Base-by-base conservation (phyloP, 2,888 invertebrate species). In the Acrocera orbiculus region DNA sequence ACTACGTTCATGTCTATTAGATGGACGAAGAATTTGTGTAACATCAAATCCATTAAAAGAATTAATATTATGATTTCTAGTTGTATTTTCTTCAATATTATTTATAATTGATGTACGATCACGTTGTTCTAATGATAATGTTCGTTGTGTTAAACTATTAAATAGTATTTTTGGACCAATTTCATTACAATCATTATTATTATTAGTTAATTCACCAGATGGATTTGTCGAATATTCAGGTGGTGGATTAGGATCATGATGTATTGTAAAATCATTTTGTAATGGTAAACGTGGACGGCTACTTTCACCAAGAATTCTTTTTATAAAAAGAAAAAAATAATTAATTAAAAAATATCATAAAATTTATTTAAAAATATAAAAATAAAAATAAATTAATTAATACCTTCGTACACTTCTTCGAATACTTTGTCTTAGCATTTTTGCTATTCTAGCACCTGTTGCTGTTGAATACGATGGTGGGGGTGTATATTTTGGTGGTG, bases 401-500 rank as follows among this genome's bases (percentile, higher is more conserved):
- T 40, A 58, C 58, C 83, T 68, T 38, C 86, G 61, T 30, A 85
- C 76, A 55, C 85, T 85, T 34, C 83, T 64, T 20, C 85, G 60
- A 30, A 86, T 69, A 44, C 83, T 83, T 49, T 80, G 76, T 1
- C 85, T 66, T 17, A 79, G 50, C 47, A 78, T 63, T 51, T 77
- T 78, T 5, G 78, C 77, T 37, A 86, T 67, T 24, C 83, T 61
- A 0, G 83, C 85, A 2, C 89, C 87, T 0, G 89, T 89, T 2
- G 89, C 89, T 4, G 87, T 87, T 19, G 86, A 83, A 53, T 89
- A 89, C 1, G 85, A 85, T 0, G 89, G 89, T 3, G 90, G 90
- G 1, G 90, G 89, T 0, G 87, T 89, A 60, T 90, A 89, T 56
- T 89, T 89, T 31, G 89, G 89, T 4, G 87, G 87, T 2, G 85